These are phyloP conservation scores for Drosophila paramelanica DNA, from an alignment of 2,888 invertebrate species.

Conservation along the genomic window DNA sequence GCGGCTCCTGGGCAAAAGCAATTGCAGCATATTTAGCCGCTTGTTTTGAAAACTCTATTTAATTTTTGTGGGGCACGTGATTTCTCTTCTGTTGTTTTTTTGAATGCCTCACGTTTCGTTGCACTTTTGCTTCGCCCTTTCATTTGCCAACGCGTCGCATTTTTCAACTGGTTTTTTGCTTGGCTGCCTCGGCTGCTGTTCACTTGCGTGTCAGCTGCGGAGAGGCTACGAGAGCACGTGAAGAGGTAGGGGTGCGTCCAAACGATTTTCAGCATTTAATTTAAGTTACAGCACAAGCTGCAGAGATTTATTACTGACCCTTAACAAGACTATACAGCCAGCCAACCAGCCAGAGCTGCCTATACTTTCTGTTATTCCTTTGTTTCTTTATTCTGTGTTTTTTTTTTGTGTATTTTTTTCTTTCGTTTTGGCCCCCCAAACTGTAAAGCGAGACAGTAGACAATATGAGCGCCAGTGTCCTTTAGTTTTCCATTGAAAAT, in stretches of 20 bases:
- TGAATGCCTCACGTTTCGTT: slow-evolving; percentile 49
- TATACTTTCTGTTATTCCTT: slow-evolving; percentile 26
- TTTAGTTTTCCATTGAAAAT: slow-evolving; percentile 42
- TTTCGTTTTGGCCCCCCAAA: neutral
- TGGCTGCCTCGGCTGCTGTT: slow-evolving; percentile 21
- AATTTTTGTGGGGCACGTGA: slow-evolving; percentile 52
- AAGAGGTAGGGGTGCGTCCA: slow-evolving; percentile 38
- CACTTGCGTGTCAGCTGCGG: slow-evolving; percentile 23
- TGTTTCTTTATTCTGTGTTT: slow-evolving; percentile 11
- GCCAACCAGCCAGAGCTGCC: slow-evolving; percentile 27
- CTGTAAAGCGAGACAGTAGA: slow-evolving; percentile 36
- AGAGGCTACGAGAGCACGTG: neutral
- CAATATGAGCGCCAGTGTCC: slow-evolving; percentile 43
- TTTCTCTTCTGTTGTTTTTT: slow-evolving; percentile 30
- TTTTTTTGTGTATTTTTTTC: neutral
- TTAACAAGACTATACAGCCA: slow-evolving; percentile 60
- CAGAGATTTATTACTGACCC: slow-evolving; percentile 80
- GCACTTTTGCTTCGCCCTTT: slow-evolving; percentile 48
- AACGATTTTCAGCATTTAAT: slow-evolving; percentile 81
- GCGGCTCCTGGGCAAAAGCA: slow-evolving; percentile 18
- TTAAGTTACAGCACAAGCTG: slow-evolving; percentile 77
- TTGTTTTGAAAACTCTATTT: slow-evolving; percentile 79
- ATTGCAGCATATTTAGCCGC: slow-evolving; percentile 67
- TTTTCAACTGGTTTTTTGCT: slow-evolving; percentile 65
- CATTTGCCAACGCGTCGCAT: slow-evolving; percentile 47